Base-by-base conservation (phyloP, 2,797 vertebrate species). In the Coregonus sp. region DNA sequence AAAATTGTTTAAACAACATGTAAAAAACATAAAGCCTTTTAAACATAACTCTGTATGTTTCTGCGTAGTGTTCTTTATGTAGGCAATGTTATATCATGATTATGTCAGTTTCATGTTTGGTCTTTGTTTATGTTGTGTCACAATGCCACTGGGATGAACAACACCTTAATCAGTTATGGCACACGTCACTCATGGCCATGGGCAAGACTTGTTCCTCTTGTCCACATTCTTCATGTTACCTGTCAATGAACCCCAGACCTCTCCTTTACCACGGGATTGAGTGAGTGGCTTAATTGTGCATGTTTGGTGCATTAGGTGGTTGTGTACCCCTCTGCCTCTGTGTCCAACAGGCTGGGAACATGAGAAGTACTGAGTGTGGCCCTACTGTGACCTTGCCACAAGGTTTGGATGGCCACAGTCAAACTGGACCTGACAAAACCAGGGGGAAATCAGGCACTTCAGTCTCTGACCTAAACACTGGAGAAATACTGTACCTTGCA, bases 131-230 rank as follows among this genome's bases (percentile, higher is more conserved):
- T 6, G 52, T 18, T 31, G 51, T 72, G 71, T 56, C 25, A 72
- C 50, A 52, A 47, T 50, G 20, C 50, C 70, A 52, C 70, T 52
- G 50, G 70, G 25, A 52, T 15, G 20, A n/a, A 33, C 3, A 9
- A 40, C 50, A 18, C 25, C 50, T 12, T 33, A 31, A 56, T 54
- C 25, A 72, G 29, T 52, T 11, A 4, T 72, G 40, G 20, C 50
- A 72, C 50, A 54, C 70, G 50, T 71, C 69, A 71, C 37, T 71
- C 70, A 54, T 54, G 29, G 50, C 51, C 50, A 61, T 61, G 59
- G 59, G 59, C 59, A 20, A 61, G 2, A 25, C 59, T 61, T 70
- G 37, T 70, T n/a, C 68, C 5, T 47, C 68, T n/a, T 20, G 40
- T 20, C 9, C 20, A 25, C 7, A 70, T 66, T 31, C 61, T 12